Evolutionary conservation across 2,888 invertebrate species (phyloP), one percentile per base, ranked within the genome.

Genomic region (Allacma fusca): DNA sequence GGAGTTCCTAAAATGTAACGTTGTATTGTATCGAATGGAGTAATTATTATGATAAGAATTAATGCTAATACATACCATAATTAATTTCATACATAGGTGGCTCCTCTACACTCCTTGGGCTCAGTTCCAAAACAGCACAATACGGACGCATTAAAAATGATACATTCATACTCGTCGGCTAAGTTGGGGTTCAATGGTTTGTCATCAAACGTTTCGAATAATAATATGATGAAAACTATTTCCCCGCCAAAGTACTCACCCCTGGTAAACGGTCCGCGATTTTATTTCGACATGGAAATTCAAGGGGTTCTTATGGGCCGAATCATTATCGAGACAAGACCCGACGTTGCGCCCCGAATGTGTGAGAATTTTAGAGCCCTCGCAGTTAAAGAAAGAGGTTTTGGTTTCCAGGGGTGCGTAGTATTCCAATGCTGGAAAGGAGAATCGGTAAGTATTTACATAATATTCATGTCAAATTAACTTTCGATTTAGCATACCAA

Each of bases 361-460:
- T 91, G 92, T 40, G 92, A 92, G 86, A 93, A 93, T 87, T 94
- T 94, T 86, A 90, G 91, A 74, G 89, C 91, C 26, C 87, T 93
- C 67, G 89, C 92, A 24, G 91, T 91, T 13, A 92, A 93, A 69
- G 93, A 93, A 85, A 89, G 91, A 43, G 93, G 93, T 29, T 90
- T 91, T 84, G 92, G 93, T 67, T 94, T 93, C 87, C 92, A 92
- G 84, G 93, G 93, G 59, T 94, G 94, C 86, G 89, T 91, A 83
- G 91, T 94, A 84, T 94, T 93, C 87, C 93, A 93, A 86, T 93
- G 93, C 85, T 93, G 93, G 93, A 92, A 92, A 85, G 91, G 92
- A 81, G 93, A 94, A 86, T 93, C 93, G 86, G 91, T 94, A 79
- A 82, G 81, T n/a, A n/a, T n/a, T n/a, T n/a, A n/a, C n/a, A 23